A percentile compares a stretch with the other conserved stretches of the same genome.
These are phyloP conservation scores for Parasteatoda tepidariorum DNA, from an alignment of 1,140 invertebrate species.

Conservation along the genomic window DNA sequence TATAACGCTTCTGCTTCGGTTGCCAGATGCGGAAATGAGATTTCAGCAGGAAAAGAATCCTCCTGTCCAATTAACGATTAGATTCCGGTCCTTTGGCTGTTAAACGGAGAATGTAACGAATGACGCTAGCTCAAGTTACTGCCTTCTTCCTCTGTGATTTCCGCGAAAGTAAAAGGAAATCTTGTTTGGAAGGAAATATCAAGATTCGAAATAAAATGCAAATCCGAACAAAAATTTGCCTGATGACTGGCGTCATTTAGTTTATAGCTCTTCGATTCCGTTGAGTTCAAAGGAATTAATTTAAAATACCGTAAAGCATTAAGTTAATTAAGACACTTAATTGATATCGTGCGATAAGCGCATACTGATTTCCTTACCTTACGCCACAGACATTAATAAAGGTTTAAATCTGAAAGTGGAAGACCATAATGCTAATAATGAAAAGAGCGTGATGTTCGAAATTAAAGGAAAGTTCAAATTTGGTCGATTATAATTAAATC, in stretches of 20 bases:
- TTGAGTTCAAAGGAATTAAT: not conserved
- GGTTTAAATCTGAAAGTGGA: too few species aligned
- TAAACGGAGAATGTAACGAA: constrained; percentile 20
- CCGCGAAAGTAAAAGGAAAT: not conserved
- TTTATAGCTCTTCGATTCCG: not conserved
- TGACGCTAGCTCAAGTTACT: too few species aligned
- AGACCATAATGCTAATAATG: too few species aligned
- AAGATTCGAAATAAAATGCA: not conserved
- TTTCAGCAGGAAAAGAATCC: constrained; percentile 27
- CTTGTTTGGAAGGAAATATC: not conserved
- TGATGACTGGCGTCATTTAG: not conserved
- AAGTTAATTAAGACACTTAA: not conserved
- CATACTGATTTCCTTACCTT: too few species aligned
- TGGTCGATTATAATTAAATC: too few species aligned
- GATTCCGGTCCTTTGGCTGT: constrained; percentile 43
- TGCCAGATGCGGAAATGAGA: constrained; percentile 37
- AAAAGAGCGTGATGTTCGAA: too few species aligned
- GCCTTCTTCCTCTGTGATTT: constrained; percentile 13
- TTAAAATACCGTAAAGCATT: not conserved
- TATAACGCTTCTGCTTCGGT: constrained; percentile 44
- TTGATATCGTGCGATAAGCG: too few species aligned
- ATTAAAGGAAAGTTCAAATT: too few species aligned
- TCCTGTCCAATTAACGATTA: constrained; percentile 46
- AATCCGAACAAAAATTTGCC: not conserved
- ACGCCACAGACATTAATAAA: too few species aligned